phyloP scores from a whole-genome alignment of 2,113 vertebrate species.

The Pluvianellus socialis region DNA sequence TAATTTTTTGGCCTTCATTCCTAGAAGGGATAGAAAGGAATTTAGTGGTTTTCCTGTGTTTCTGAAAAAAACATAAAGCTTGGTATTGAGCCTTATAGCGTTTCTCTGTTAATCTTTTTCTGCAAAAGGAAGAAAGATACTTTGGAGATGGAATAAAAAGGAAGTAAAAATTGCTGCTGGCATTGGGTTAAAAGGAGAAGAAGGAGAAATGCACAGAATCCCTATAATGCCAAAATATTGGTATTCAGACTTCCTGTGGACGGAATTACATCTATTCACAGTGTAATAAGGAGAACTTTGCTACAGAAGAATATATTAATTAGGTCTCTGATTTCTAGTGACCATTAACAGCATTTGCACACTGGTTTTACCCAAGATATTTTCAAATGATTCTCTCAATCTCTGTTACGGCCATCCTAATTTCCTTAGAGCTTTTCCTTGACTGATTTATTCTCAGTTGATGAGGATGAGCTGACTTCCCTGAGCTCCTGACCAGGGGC shows the following conservation, averaged over 20 bases:
- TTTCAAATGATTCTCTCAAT: background rate
- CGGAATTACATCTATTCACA: background rate
- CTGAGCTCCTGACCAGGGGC: background rate
- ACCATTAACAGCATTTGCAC: background rate
- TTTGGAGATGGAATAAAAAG: background rate
- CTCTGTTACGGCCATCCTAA: background rate
- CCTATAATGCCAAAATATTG: background rate
- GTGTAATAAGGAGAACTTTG: background rate
- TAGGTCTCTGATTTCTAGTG: background rate
- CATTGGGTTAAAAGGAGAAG: background rate
- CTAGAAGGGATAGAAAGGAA: slow-evolving; percentile 17
- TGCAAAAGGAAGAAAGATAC: background rate
- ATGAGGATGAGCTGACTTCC: background rate
- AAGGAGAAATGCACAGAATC: background rate
- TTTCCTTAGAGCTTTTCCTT: background rate
- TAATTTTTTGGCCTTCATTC: background rate
- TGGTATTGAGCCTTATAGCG: background rate
- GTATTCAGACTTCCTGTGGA: background rate
- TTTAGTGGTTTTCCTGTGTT: slow-evolving; percentile 1
- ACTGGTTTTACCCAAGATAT: background rate
- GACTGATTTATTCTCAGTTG: background rate
- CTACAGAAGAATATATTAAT: background rate
- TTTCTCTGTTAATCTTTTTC: background rate
- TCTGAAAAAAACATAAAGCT: background rate
- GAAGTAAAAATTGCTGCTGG: slow-evolving; percentile 28